Evolutionary conservation across 2,797 vertebrate genomes (phyloP), one percentile per base, ranked within the genome.

Genomic region (Poecilia wingei): DNA sequence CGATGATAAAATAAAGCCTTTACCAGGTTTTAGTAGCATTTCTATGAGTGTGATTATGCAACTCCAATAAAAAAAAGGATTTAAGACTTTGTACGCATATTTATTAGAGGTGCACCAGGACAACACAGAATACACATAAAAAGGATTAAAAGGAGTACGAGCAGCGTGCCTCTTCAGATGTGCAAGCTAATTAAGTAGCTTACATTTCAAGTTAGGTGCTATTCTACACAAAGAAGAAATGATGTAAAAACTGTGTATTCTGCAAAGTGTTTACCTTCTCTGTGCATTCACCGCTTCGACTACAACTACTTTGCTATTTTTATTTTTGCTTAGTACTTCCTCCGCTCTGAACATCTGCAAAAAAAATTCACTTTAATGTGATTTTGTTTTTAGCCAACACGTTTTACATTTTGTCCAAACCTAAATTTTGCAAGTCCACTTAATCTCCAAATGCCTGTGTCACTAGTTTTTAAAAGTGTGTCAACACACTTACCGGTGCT

Each of bases 151-250:
- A 68, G 7, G 20, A 68, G 64, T 41, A 39, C 0, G 36, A 39
- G 64, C 9, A 0, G 36, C 9, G 25, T 41, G 36, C 20, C 64
- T 41, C 36, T 68, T 68, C 64, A 68, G 36, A 68, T 68, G 36
- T 39, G 64, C 36, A 68, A 41, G 64, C 64, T 68, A 68, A 41
- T 68, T 12, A 68, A 41, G 8, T 5, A 68, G 20, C 64, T 68
- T 39, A 22, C 61, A 66, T 22, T 66, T 64, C 61, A 36, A 64
- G 61, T 64, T 39, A 68, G 64, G 64, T 68, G 39, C 36, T 41
- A 68, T 22, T 68, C 41, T 25, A 41, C 20, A 41, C 64, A 41
- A 41, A 68, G 36, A 41, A 41, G 36, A 41, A 68, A 68, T 68
- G 1, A 7, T 25, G 39, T 43, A 70, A 25, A 70, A 28, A 43